These are phyloP conservation scores for Lypha dubia DNA, from an alignment of 2,888 invertebrate genomes.

Conservation along the genomic window DNA sequence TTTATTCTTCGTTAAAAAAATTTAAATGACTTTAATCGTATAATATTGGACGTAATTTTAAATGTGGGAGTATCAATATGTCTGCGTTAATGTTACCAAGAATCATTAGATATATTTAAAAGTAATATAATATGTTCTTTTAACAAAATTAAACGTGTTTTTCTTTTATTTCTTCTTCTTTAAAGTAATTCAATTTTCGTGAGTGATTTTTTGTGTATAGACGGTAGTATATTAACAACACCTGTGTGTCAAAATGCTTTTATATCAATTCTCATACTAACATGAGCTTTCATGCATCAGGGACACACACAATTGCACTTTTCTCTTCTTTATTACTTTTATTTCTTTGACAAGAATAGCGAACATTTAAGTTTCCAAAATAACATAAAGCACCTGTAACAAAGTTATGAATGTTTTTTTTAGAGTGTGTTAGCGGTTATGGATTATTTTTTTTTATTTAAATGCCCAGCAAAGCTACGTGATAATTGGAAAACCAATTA, in stretches of 20 bases:
- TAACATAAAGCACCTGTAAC: constrained; percentile 15
- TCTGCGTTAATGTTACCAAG: not conserved
- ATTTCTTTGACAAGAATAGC: constrained; percentile 36
- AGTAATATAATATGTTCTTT: constrained; percentile 22
- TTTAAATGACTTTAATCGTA: not conserved
- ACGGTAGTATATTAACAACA: constrained; percentile 50
- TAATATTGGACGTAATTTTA: not conserved
- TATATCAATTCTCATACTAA: constrained; percentile 16
- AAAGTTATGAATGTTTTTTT: constrained; percentile 39
- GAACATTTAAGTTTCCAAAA: constrained; percentile 37
- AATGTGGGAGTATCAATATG: not conserved
- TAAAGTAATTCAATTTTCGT: constrained; percentile 66
- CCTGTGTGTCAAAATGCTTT: constrained; percentile 66
- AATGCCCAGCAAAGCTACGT: constrained; percentile 14
- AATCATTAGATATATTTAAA: constrained; percentile 38
- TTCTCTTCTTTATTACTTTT: constrained; percentile 16
- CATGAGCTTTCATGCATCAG: not conserved
- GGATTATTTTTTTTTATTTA: not conserved
- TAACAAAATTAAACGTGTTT: constrained; percentile 35
- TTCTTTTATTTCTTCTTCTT: constrained; percentile 5
- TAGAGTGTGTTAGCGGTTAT: not conserved
- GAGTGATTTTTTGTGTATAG: constrained; percentile 66
- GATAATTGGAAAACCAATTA: too few species aligned
- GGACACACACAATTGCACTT: not conserved
- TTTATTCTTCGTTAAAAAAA: not conserved